These are phyloP conservation scores for Actinia equina DNA, from an alignment of 64 coral and sea anemone species.

Conservation along the genomic window DNA sequence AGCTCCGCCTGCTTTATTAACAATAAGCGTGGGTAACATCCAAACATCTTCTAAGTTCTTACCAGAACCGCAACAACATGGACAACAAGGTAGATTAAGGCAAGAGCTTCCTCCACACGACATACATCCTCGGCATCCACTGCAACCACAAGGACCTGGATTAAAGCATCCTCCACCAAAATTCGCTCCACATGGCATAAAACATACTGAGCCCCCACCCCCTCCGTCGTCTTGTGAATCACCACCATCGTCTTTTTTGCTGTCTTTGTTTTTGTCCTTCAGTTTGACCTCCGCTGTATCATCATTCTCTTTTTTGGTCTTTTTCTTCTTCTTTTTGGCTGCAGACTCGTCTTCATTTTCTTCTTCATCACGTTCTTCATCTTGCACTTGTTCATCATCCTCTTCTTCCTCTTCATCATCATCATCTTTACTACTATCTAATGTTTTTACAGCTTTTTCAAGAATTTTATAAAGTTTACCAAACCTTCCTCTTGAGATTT, in stretches of 20 bases:
- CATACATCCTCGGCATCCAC: conserved; percentile 28
- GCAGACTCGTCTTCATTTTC: neutral
- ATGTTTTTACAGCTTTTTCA: conserved; percentile 54
- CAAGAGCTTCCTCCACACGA: conserved; percentile 47
- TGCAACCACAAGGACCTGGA: conserved; percentile 3
- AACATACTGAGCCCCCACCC: conserved; percentile 36
- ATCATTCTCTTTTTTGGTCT: conserved; percentile 6
- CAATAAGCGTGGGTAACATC: conserved; percentile 78
- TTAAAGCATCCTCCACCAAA: conserved; percentile 52
- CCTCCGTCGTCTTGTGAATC: conserved; percentile 34
- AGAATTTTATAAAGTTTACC: conserved; percentile 50
- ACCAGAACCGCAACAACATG: conserved; percentile 50
- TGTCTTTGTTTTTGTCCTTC: conserved; percentile 27
- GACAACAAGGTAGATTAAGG: conserved; percentile 67
- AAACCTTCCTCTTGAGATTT: conserved; percentile 50
- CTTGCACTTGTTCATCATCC: neutral
- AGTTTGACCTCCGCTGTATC: conserved; percentile 3
- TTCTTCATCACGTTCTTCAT: conserved; percentile 2
- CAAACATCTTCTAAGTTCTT: conserved; percentile 67
- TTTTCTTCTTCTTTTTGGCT: conserved; percentile 27
- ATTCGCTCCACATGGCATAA: conserved; percentile 46
- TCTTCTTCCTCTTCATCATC: conserved; percentile 9
- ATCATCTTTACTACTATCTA: conserved; percentile 13
- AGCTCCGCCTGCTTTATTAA: conserved; percentile 44
- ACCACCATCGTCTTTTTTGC: conserved; percentile 32